Base-by-base conservation (phyloP, 2,888 invertebrate genomes). In the Euplagia quadripunctaria region DNA sequence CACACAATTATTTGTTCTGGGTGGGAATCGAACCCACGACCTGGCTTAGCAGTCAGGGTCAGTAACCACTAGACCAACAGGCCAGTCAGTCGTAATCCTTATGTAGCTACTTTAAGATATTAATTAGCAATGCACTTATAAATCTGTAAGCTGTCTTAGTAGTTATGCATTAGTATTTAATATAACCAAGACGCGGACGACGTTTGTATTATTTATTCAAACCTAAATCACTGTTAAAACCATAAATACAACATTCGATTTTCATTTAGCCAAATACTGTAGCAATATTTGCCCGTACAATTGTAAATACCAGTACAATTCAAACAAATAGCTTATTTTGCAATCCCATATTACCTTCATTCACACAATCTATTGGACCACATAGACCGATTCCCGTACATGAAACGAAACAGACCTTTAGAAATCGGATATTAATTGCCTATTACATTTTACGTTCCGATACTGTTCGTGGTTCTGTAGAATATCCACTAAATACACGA, bases 351-450 rank as follows among this genome's bases (percentile, higher is more conserved):
- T 69, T 70, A 73, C 69, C 61, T 65, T 17, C 42, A 49, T 73
- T 65, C 65, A 41, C 31, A 58, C 69, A 69, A 72, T 69, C 69
- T 75, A 75, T 72, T 70, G 69, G 61, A 58, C 58, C 65, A 55
- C 49, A 69, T 51, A 65, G 20, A 63, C 73, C 74, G 67, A 81
- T 76, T 71, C 63, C 71, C 70, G 55, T 64, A 58, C 70, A 76
- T 82, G 79, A 81, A 81, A 75, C 75, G 72, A 76, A 74, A 72
- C 74, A 72, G 69, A 65, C 74, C 72, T 81, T 72, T 82, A 68
- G 73, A 81, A 82, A 76, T 79, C 61, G 75, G 72, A 79, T 76
- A 81, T 82, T 82, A 83, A 82, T 81, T 75, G 81, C 42, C 76
- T 68, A 79, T 83, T 72, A 72, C 68, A 73, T 81, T 78, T 68